Conservation (phyloP, 2,113 vertebrate species). For the Mobula hypostoma region DNA sequence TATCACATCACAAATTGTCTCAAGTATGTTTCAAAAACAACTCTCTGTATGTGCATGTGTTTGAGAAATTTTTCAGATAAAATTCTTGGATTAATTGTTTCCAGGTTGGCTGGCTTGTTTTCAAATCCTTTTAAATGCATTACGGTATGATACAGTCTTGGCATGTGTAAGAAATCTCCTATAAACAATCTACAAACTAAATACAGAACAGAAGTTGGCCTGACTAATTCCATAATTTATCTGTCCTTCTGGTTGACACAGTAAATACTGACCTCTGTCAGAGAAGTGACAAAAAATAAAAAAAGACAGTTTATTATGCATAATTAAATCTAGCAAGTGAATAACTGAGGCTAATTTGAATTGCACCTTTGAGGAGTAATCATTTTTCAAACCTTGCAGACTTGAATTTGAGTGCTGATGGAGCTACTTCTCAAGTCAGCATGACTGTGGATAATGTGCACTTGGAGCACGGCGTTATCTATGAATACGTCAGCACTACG, state of each 20-base stretch:
- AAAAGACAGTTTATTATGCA: neutral
- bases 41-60: neutral
- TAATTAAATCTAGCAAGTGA: slow-evolving; percentile 6
- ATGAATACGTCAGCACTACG: slow-evolving; percentile 83
- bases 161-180: neutral
- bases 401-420: slow-evolving; percentile 46
- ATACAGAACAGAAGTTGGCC: neutral
- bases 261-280: neutral
- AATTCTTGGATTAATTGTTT: neutral
- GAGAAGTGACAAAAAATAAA: neutral
- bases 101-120: neutral
- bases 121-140: neutral
- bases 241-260: neutral
- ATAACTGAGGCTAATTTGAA: neutral
- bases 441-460: slow-evolving; percentile 87
- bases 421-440: slow-evolving; percentile 66
- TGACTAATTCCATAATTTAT: neutral
- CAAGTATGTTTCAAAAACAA: neutral
- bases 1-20: neutral
- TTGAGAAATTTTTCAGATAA: neutral
- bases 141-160: neutral
- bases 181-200: neutral
- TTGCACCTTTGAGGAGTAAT: neutral
- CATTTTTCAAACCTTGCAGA: slow-evolving; percentile 48
- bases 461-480: slow-evolving; percentile 86